Evolutionary conservation across 2,113 vertebrate species (phyloP).

Genomic region (Istiophorus platypterus): DNA sequence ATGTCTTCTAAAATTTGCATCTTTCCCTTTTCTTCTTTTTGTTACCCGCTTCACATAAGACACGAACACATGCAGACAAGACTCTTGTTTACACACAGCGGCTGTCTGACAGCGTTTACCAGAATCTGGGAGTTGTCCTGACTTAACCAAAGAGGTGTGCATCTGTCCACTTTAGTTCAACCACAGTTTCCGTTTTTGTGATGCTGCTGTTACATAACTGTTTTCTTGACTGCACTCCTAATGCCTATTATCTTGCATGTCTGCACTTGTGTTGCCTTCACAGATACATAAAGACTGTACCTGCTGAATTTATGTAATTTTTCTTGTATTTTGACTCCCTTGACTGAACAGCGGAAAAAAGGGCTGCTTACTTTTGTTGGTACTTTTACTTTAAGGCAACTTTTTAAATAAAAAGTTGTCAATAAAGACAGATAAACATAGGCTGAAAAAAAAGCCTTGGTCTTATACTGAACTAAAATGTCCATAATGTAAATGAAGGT

Average conservation of each 20-base stretch:
- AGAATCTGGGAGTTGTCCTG: slow-evolving; percentile 45
- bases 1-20: too few species aligned
- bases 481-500: background rate
- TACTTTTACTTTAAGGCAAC: background rate
- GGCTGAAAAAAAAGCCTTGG: background rate
- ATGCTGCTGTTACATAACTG: slow-evolving; percentile 31
- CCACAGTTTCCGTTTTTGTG: slow-evolving; percentile 33
- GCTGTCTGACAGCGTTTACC: slow-evolving; percentile 13
- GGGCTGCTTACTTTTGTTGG: background rate
- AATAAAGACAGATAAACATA: background rate
- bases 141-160: slow-evolving; percentile 36
- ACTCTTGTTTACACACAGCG: background rate
- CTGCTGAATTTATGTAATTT: background rate
- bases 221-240: slow-evolving; percentile 4
- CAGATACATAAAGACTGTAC: background rate
- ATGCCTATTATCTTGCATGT: slow-evolving; percentile 14
- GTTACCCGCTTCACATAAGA: background rate
- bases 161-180: slow-evolving; percentile 32
- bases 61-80: background rate
- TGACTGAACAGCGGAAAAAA: too few species aligned
- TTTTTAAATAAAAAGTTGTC: background rate
- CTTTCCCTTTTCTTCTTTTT: background rate
- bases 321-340: background rate
- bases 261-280: slow-evolving; percentile 21
- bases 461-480: background rate